Base-by-base conservation (phyloP, 2,113 vertebrate species). In the Erythrocercus mccallii region DNA sequence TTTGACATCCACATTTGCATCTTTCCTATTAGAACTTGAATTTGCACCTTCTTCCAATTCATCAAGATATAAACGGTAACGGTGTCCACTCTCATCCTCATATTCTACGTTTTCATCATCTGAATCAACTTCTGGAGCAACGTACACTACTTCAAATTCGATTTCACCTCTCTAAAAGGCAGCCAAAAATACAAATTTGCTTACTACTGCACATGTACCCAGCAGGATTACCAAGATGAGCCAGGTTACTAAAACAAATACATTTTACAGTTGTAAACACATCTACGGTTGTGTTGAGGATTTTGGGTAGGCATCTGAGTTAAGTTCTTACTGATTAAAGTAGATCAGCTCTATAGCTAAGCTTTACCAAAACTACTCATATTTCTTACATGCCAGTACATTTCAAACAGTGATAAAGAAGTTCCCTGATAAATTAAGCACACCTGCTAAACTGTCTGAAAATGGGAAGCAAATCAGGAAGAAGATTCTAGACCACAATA, bases 41-140 rank as follows among this genome's bases (percentile, higher is more conserved):
- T 97, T 97, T 54, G 96, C 94, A 77, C 98, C 96, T 92, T 98
- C 98, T 53, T 99, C 99, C 94, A 99, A 95, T 79, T 99, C 99
- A 77, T 99, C 99, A 85, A 99, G 98, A 95, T 99, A 99, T 19
- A 99, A 97, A 56, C 99, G 98, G 72, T 99, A 99, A 51, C 99
- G 99, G 91, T 99, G 99, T 28, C 99, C 99, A 28, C 98, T 99
- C 94, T 99, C 99, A 7, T 99, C 99, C 94, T 99, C 99, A 37
- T 99, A 99, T 96, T 99, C 99, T 57, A 99, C 99, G 2, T 99
- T 99, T 97, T 99, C 99, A 64, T 99, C 99, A 87, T 99, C 99
- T 0, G 99, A 99, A 97, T 99, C 99, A 78, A 99, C 99, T 95
- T 99, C 99, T 10, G 99, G 99, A 86, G 99, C 99, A 97, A 99